Conservation (phyloP, 2,113 vertebrate genomes). For the Mirza zaza region DNA sequence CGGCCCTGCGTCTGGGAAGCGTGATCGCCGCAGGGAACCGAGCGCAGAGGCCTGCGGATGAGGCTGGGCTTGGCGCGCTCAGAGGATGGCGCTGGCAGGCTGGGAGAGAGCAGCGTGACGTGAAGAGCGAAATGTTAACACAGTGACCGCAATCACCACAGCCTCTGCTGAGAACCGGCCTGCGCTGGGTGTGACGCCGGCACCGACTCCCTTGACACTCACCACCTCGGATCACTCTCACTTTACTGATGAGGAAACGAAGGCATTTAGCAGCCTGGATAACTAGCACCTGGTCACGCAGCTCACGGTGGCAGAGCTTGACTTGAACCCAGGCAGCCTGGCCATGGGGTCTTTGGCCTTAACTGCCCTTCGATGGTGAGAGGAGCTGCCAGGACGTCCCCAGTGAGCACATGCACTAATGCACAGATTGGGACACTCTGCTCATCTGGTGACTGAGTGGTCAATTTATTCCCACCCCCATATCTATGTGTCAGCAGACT, state of each 20-base stretch:
- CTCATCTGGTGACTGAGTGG: not conserved
- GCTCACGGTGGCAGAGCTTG: not conserved
- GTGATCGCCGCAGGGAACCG: not conserved
- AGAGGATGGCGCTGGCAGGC: not conserved
- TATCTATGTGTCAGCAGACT: fast-evolving
- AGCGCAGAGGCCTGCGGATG: fast-evolving
- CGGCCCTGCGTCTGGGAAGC: fast-evolving
- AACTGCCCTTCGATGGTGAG: not conserved
- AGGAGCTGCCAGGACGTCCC: not conserved
- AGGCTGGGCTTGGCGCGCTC: fast-evolving
- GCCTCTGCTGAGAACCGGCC: fast-evolving
- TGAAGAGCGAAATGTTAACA: no score
- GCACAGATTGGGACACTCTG: fast-evolving
- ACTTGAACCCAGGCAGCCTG: not conserved
- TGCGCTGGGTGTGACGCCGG: fast-evolving
- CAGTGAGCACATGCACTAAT: not conserved
- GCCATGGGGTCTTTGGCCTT: not conserved
- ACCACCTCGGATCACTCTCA: not conserved
- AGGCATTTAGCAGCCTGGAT: not conserved
- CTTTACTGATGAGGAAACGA: not conserved
- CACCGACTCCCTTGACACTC: fast-evolving
- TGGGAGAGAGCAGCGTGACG: fast-evolving
- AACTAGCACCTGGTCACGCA: not conserved
- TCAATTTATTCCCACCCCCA: fast-evolving
- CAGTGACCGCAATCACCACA: fast-evolving